phyloP scores from a whole-genome alignment of 2,888 invertebrate genomes.

The Andrena flavipes region DNA sequence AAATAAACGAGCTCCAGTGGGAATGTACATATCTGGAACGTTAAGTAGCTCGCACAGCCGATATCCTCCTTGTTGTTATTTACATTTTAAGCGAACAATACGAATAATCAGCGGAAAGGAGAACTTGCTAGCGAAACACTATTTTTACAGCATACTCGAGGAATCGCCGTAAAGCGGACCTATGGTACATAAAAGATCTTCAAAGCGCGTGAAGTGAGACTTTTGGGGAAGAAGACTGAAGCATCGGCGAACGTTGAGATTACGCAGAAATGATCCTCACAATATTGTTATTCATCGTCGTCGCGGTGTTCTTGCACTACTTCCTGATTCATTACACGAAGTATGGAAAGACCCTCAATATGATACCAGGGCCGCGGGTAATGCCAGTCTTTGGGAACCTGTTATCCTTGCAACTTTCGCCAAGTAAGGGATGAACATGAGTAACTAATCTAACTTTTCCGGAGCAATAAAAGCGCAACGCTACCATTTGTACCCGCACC shows the following conservation, averaged over 20 bases:
- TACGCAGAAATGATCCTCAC: conserved; percentile 33
- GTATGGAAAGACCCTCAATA: conserved; percentile 71
- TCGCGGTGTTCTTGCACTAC: conserved; percentile 55
- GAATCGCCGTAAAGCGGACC: no score
- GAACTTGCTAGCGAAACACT: no score
- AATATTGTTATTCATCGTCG: conserved; percentile 27
- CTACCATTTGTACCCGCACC: no score
- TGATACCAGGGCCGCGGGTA: conserved; percentile 80
- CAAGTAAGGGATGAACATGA: conserved; percentile 49
- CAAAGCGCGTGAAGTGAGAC: background rate
- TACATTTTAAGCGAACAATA: no score
- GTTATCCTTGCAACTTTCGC: conserved; percentile 36
- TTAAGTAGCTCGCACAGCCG: no score
- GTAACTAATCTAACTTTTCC: background rate
- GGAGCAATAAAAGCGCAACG: background rate
- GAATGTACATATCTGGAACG: no score
- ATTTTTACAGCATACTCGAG: no score
- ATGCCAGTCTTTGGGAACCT: conserved; percentile 72
- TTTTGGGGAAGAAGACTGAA: background rate
- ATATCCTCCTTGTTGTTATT: no score
- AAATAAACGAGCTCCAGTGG: no score
- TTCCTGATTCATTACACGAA: conserved; percentile 71
- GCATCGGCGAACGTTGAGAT: background rate
- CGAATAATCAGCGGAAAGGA: no score
- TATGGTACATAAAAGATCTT: no score